Conservation (phyloP, 2,797 vertebrate genomes). For the Varecia variegata region DNA sequence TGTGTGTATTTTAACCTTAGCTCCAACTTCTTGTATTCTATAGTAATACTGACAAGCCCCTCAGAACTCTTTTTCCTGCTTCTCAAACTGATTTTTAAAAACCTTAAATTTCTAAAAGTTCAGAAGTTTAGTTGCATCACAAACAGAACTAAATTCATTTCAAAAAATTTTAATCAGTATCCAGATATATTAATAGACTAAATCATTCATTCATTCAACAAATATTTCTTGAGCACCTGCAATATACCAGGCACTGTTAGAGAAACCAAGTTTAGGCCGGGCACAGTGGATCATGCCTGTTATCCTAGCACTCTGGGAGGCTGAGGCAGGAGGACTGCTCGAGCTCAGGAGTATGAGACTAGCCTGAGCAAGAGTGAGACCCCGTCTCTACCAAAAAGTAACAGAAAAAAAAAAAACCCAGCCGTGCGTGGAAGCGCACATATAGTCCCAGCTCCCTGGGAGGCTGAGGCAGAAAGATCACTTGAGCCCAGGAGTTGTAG, state of each 20-base stretch:
- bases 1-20: background rate
- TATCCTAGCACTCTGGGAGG: no score
- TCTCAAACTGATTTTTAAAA: background rate
- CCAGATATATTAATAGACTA: background rate
- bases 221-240: constrained; percentile 18
- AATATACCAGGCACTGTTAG: background rate
- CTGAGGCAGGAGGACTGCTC: no score
- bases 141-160: constrained; percentile 33
- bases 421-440: no score
- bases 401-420: background rate
- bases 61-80: background rate
- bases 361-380: no score
- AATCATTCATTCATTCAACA: background rate
- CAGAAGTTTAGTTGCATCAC: constrained; percentile 2
- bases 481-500: background rate
- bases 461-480: background rate
- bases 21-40: constrained; percentile 15
- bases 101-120: background rate
- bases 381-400: no score
- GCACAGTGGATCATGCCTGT: no score
- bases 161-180: background rate
- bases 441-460: background rate
- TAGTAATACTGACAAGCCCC: background rate
- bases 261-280: background rate
- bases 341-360: no score